Percentiles rank a stretch among this genome's conserved stretches.
phyloP scores from a whole-genome alignment of 2,797 vertebrate species.

The Centropyge bicolor region DNA sequence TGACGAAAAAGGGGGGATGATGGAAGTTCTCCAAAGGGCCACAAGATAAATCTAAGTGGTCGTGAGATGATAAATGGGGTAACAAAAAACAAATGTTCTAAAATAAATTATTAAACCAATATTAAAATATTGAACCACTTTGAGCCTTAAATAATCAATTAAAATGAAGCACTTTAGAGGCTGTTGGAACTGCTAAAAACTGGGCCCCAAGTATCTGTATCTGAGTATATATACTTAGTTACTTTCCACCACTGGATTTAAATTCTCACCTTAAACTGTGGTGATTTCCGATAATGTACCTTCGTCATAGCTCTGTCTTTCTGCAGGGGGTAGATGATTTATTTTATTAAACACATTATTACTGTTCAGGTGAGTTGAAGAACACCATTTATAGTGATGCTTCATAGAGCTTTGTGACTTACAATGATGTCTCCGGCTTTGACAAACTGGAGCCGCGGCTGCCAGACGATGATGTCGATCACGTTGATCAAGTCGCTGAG shows the following conservation, averaged over 20 bases:
- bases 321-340: constrained; percentile 61
- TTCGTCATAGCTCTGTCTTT: constrained; percentile 84
- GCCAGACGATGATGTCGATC: constrained; percentile 89
- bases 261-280: constrained; percentile 86
- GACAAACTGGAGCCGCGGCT: constrained; percentile 91
- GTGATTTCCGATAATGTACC: constrained; percentile 85
- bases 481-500: constrained; percentile 87
- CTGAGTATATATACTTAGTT: neutral
- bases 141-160: too few relatives aligned
- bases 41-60: too few relatives aligned
- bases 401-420: constrained; percentile 68
- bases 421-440: constrained; percentile 92
- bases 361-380: neutral
- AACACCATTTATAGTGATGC: neutral
- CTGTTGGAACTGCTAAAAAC: too few relatives aligned
- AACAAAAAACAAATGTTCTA: too few relatives aligned
- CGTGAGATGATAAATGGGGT: too few relatives aligned
- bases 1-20: too few relatives aligned
- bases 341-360: neutral
- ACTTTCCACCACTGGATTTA: neutral
- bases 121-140: neutral
- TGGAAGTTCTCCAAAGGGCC: too few relatives aligned
- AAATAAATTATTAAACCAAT: too few relatives aligned
- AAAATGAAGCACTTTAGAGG: too few relatives aligned
- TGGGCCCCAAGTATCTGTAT: too few relatives aligned